Conservation (phyloP, 2,113 vertebrate genomes). For the Heteronetta atricapilla region DNA sequence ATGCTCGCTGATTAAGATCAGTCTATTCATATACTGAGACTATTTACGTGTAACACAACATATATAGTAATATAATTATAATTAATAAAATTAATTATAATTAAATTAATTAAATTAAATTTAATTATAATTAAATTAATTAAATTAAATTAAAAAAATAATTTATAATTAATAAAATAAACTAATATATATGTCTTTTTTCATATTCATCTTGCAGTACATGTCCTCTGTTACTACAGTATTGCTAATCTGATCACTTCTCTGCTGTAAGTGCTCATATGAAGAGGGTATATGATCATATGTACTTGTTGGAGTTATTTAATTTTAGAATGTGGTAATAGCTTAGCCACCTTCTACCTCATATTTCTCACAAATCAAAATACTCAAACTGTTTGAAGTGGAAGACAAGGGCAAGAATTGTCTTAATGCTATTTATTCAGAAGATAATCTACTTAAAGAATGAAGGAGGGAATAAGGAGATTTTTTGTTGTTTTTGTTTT, state of each 20-base stretch:
- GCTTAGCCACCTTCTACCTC: neutral
- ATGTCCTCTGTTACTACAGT: neutral
- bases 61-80: neutral
- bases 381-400: neutral
- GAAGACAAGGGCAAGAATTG: neutral
- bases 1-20: neutral
- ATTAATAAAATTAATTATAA: too few relatives aligned
- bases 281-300: too few relatives aligned
- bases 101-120: too few relatives aligned
- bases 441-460: neutral
- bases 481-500: neutral
- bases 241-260: neutral
- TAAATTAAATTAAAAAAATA: too few relatives aligned
- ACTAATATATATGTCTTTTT: neutral
- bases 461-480: accelerated
- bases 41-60: neutral
- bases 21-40: neutral
- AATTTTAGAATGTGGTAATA: neutral
- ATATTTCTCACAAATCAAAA: neutral
- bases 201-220: neutral
- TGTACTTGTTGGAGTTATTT: neutral
- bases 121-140: too few relatives aligned
- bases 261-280: neutral
- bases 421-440: neutral
- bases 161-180: too few relatives aligned